Evolutionary conservation across 1,140 invertebrate species (phyloP).

Genomic region (Metaphire vulgaris): DNA sequence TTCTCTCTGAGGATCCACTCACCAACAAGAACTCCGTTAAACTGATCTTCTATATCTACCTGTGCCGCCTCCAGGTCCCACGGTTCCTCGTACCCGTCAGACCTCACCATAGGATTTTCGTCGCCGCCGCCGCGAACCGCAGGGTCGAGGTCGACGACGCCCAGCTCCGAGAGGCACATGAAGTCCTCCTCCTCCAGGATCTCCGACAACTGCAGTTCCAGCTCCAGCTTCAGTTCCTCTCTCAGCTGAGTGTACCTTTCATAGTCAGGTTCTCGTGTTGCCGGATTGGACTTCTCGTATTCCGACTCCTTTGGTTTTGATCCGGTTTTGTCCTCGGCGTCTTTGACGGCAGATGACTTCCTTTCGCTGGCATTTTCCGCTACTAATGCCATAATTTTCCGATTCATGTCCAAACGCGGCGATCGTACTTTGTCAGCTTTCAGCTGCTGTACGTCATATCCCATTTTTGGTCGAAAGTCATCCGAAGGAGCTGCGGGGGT

Average conservation of each 20-base stretch:
- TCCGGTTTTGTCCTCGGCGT: neutral
- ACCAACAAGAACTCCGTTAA: neutral
- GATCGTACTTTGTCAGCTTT: neutral
- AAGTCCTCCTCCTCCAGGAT: neutral
- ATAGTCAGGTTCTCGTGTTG: neutral
- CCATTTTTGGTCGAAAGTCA: neutral
- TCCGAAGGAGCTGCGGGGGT: neutral
- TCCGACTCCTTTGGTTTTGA: neutral
- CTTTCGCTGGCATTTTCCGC: neutral
- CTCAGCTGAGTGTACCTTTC: neutral
- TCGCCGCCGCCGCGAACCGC: neutral
- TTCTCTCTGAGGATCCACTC: neutral
- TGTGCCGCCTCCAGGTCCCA: neutral
- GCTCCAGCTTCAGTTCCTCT: neutral
- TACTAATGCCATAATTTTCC: neutral
- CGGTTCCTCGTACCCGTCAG: neutral
- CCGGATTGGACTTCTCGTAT: neutral
- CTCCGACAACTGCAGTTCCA: neutral
- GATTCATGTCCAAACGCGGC: neutral
- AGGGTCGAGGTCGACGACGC: neutral
- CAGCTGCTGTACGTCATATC: neutral
- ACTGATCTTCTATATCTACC: neutral
- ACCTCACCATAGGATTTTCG: neutral
- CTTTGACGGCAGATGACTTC: neutral
- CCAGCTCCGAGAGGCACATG: neutral